Conservation (phyloP, 92 coral and sea anemone genomes). For the Paragorgia papillata region DNA sequence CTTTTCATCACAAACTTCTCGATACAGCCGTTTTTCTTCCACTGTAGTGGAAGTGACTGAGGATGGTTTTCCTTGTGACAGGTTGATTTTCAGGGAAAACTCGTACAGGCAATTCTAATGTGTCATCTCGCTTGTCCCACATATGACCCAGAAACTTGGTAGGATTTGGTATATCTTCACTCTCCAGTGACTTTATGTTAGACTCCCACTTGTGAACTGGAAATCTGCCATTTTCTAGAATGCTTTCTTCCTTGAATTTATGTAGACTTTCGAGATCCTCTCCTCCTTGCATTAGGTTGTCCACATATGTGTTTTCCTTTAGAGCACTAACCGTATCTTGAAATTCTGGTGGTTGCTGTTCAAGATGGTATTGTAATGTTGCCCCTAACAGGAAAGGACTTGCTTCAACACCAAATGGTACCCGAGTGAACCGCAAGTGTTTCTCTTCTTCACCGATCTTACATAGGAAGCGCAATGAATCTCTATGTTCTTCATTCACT, state of each 20-base stretch:
- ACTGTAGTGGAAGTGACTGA: conserved; percentile 17
- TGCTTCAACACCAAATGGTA: conserved; percentile 45
- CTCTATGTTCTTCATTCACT: conserved; percentile 48
- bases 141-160: conserved; percentile 39
- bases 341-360: conserved; percentile 18
- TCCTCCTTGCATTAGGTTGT: conserved; percentile 49
- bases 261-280: conserved; percentile 5
- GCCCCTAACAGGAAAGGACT: conserved; percentile 46
- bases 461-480: conserved; percentile 48
- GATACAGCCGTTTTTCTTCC: conserved; percentile 29
- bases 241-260: conserved; percentile 10
- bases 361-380: conserved; percentile 22
- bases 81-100: neutral
- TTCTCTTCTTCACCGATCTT: conserved; percentile 45
- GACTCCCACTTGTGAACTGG: conserved; percentile 56
- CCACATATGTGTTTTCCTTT: conserved; percentile 54
- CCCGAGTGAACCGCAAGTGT: conserved; percentile 55
- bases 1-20: conserved; percentile 38
- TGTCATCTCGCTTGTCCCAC: conserved; percentile 44
- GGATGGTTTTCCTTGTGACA: conserved; percentile 19
- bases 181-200: conserved; percentile 5
- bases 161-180: conserved; percentile 31
- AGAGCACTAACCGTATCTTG: conserved; percentile 17
- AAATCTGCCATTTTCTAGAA: conserved; percentile 19
- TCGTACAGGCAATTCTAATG: neutral